Evolutionary conservation across 2,888 invertebrate genomes (phyloP).

Genomic region (Eupithecia exiguata): DNA sequence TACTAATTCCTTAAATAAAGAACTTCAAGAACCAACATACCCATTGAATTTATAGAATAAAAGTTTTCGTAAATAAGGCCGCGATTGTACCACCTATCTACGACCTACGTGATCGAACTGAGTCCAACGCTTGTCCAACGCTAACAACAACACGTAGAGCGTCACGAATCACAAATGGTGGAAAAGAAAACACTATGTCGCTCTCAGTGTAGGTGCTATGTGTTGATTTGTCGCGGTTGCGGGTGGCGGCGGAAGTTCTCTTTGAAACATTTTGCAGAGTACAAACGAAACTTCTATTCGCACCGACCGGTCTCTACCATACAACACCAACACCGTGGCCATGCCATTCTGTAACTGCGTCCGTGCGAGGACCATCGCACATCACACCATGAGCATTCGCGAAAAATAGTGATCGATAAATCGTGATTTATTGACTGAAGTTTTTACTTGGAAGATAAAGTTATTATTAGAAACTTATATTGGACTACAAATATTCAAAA

Average conservation of each 20-base stretch:
- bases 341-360: conserved; percentile 26
- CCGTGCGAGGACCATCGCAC: conserved; percentile 31
- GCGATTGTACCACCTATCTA: background rate
- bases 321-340: conserved; percentile 20
- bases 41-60: background rate
- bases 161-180: conserved; percentile 6
- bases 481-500: conserved; percentile 4
- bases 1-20: background rate
- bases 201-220: conserved; percentile 26
- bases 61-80: background rate
- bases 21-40: background rate
- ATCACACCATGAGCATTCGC: conserved; percentile 27
- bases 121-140: conserved; percentile 1
- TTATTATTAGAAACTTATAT: background rate
- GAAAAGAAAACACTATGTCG: conserved; percentile 38
- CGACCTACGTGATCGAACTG: conserved; percentile 5
- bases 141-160: background rate
- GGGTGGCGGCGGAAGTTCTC: conserved; percentile 42
- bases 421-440: conserved; percentile 41
- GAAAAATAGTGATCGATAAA: conserved; percentile 31
- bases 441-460: conserved; percentile 5
- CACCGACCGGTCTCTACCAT: conserved; percentile 37
- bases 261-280: conserved; percentile 37
- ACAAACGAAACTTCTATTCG: conserved; percentile 26
- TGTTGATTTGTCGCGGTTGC: conserved; percentile 39